phyloP scores from a whole-genome alignment of 2,888 invertebrate genomes.

The Andrena chrysosceles region DNA sequence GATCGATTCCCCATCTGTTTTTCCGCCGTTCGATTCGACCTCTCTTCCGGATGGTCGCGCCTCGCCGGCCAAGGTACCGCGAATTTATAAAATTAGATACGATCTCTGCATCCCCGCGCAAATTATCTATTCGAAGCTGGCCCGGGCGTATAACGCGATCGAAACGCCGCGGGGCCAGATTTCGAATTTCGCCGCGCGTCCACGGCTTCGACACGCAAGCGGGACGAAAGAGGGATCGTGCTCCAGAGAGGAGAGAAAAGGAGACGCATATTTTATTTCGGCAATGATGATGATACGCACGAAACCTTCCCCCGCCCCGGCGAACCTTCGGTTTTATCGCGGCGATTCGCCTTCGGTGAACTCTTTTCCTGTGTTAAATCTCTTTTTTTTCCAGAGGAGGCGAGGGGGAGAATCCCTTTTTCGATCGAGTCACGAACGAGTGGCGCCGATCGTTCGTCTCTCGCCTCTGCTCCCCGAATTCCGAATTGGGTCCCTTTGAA shows the following conservation, averaged over 20 bases:
- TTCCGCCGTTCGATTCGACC: background rate
- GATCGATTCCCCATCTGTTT: background rate
- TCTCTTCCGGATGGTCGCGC: slow-evolving; percentile 13
- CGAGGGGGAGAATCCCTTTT: background rate
- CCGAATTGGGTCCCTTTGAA: background rate
- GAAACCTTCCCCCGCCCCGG: slow-evolving; percentile 28
- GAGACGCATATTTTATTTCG: slow-evolving; percentile 72
- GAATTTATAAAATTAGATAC: slow-evolving; percentile 72
- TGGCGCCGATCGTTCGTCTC: slow-evolving; percentile 22
- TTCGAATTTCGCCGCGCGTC: slow-evolving; percentile 61
- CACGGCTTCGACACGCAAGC: slow-evolving; percentile 22
- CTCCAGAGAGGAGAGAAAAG: slow-evolving; percentile 34
- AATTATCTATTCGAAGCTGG: slow-evolving; percentile 68
- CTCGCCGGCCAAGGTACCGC: slow-evolving; percentile 29
- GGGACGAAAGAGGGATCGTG: background rate
- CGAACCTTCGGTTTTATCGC: slow-evolving; percentile 47
- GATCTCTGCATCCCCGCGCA: slow-evolving; percentile 60
- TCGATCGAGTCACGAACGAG: slow-evolving; percentile 32
- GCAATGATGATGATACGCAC: slow-evolving; percentile 63
- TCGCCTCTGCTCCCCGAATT: background rate
- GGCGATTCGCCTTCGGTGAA: slow-evolving; percentile 45
- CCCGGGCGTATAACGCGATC: slow-evolving; percentile 27
- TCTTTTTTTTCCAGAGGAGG: background rate
- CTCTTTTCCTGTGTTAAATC: slow-evolving; percentile 4
- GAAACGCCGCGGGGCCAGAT: slow-evolving; percentile 64